Percentiles rank a stretch among this genome's conserved stretches.
Evolutionary conservation across 2,113 vertebrate genomes (phyloP).

Genomic region (Arvicanthis niloticus): DNA sequence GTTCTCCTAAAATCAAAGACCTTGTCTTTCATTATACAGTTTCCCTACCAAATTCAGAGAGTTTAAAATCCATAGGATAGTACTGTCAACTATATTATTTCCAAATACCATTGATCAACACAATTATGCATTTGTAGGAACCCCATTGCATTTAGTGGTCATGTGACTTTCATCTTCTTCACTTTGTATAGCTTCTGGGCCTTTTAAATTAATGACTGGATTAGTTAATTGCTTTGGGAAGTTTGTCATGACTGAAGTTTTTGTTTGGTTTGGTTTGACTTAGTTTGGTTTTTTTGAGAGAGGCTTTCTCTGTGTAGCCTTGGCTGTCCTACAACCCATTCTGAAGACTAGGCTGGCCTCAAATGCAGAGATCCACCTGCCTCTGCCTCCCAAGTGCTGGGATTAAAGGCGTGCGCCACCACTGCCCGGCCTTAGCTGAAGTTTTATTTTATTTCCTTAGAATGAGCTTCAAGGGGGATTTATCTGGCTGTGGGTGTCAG

Average conservation of each 20-base stretch:
- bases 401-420: too few relatives aligned
- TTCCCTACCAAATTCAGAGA: background rate
- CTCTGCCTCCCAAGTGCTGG: too few relatives aligned
- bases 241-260: background rate
- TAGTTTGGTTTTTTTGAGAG: too few relatives aligned
- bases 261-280: too few relatives aligned
- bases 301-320: too few relatives aligned
- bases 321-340: too few relatives aligned
- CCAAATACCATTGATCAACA: background rate
- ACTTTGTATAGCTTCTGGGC: background rate
- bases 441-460: background rate
- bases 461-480: background rate
- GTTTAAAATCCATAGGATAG: background rate
- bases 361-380: too few relatives aligned
- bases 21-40: background rate
- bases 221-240: background rate
- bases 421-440: too few relatives aligned
- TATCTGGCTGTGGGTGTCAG: background rate
- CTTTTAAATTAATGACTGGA: background rate
- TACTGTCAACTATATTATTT: background rate
- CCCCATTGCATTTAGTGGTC: background rate
- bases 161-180: background rate
- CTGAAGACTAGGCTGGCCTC: too few relatives aligned
- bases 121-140: background rate
- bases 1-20: background rate